Conservation (phyloP, 2,888 invertebrate genomes). For the Cosmia trapezina region DNA sequence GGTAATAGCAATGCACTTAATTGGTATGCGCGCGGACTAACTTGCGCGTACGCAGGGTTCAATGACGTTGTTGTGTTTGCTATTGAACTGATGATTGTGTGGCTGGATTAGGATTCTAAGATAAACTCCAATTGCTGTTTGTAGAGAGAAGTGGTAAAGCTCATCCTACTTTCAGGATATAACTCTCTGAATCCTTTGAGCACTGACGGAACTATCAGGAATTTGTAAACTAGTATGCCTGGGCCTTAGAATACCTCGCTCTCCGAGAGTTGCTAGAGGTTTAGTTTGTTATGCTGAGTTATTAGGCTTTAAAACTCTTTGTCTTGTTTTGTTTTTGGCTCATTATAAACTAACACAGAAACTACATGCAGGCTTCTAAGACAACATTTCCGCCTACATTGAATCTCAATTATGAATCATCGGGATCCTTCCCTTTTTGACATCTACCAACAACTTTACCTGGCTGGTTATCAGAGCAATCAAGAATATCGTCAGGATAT, state of each 20-base stretch:
- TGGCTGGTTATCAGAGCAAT: too few species aligned
- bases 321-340: neutral
- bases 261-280: neutral
- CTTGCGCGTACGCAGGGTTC: conserved; percentile 72
- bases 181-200: neutral
- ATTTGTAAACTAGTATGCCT: neutral
- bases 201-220: neutral
- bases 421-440: neutral
- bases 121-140: neutral
- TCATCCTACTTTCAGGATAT: neutral
- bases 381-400: conserved; percentile 19
- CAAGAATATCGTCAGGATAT: too few species aligned
- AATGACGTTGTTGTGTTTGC: conserved; percentile 69
- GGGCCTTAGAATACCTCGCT: too few species aligned
- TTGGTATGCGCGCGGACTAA: conserved; percentile 81
- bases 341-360: neutral
- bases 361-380: neutral
- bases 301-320: neutral
- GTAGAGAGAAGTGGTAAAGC: too few species aligned
- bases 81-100: conserved; percentile 23
- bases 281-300: neutral
- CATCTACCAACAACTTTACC: neutral
- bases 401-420: neutral
- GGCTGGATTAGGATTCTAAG: conserved; percentile 12
- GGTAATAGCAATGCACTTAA: conserved; percentile 78